phyloP scores from a whole-genome alignment of 2,113 vertebrate species.

The Cyphomyrus discorhynchus region DNA sequence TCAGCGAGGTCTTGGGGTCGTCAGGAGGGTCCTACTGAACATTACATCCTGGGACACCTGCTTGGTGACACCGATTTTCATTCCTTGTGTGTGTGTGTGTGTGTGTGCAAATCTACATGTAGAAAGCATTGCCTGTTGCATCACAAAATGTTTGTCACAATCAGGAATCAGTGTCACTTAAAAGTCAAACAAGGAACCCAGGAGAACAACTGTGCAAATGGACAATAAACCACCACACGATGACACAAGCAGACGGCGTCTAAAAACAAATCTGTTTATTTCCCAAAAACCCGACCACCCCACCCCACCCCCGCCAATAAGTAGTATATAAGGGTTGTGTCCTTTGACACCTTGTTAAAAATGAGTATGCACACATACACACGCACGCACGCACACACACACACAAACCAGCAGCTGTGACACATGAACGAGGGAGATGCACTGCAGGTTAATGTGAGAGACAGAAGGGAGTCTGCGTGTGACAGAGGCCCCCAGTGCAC shows the following conservation, averaged over 20 bases:
- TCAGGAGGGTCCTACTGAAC: neutral
- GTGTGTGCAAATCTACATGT: neutral
- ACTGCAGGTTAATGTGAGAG: neutral
- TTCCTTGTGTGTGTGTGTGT: neutral
- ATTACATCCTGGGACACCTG: neutral
- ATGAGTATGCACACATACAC: neutral
- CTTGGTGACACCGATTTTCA: neutral
- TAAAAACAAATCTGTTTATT: slow-evolving; percentile 16
- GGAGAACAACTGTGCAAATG: neutral
- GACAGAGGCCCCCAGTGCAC: neutral
- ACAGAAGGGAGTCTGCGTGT: neutral
- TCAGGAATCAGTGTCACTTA: neutral
- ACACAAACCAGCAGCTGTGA: neutral
- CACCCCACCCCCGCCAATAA: neutral
- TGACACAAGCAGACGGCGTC: neutral
- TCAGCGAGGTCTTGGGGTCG: neutral
- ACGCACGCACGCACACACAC: neutral
- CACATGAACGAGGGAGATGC: neutral
- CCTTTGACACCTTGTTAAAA: neutral
- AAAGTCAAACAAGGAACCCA: neutral
- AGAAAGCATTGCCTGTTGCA: neutral
- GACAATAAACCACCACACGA: neutral
- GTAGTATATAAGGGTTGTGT: neutral
- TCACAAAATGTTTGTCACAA: neutral
- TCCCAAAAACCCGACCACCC: neutral